Percentiles rank a stretch among this genome's conserved stretches.
Evolutionary conservation across 1,140 invertebrate species (phyloP).

Genomic region (Aradophagus sp.): DNA sequence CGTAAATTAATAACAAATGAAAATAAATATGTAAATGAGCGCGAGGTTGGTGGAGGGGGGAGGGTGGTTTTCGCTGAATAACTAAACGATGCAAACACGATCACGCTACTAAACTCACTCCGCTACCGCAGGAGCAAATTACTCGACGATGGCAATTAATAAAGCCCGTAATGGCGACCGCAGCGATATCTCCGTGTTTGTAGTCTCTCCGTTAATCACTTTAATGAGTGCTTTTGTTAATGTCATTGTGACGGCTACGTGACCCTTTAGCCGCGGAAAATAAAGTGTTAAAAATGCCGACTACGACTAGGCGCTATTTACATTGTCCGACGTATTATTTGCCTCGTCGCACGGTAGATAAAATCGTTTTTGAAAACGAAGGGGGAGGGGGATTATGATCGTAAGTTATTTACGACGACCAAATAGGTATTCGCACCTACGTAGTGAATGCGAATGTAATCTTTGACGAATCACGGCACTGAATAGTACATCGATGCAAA

Average conservation of each 20-base stretch:
- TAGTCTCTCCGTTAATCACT: constrained; percentile 71
- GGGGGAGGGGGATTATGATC: no score
- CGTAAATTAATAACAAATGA: constrained; percentile 32
- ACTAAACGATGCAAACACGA: constrained; percentile 53
- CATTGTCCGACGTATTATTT: constrained; percentile 36
- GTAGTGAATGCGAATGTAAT: no score
- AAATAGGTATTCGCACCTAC: no score
- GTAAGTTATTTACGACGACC: no score
- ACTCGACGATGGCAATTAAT: constrained; percentile 74
- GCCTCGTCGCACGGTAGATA: constrained; percentile 9
- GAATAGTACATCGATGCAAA: no score
- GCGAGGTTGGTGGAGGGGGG: no score
- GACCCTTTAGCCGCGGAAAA: constrained; percentile 41
- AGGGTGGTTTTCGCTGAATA: constrained; percentile 44
- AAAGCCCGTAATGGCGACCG: constrained; percentile 70
- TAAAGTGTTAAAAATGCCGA: constrained; percentile 48
- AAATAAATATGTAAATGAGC: constrained; percentile 42
- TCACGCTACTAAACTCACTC: constrained; percentile 49
- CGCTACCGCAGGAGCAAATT: constrained; percentile 65
- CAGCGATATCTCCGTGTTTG: constrained; percentile 58
- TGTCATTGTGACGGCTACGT: constrained; percentile 57
- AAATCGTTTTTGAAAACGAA: neutral
- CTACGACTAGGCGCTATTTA: constrained; percentile 43
- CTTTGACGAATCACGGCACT: no score
- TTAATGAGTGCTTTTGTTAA: constrained; percentile 74